Base-by-base conservation (phyloP, 2,113 vertebrate genomes). In the Penelope pileata region DNA sequence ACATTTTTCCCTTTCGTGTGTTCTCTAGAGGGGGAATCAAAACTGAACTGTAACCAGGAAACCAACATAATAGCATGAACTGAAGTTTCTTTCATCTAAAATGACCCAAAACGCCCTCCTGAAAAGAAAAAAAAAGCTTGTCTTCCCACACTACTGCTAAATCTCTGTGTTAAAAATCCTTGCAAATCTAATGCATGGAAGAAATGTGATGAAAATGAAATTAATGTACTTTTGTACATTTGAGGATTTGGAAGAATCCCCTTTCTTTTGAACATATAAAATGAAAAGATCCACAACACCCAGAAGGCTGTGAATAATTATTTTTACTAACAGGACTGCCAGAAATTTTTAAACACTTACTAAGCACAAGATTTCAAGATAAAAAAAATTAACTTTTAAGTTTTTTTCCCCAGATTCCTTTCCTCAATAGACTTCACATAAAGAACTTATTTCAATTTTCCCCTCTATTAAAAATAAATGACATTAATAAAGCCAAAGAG, bases 181-280 rank as follows among this genome's bases (percentile, higher is more conserved):
- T 96, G 94, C 91, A 96, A 95, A 95, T 93, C 87, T 93, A 91
- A 95, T 81, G 91, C 90, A 93, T 87, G 51, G 82, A 88, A 96
- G 79, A 88, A 95, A 93, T 96, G 64, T 88, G 79, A 94, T 86
- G 93, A 95, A 97, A 95, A 95, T 95, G 59, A 95, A 95, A 96
- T 96, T 94, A 96, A 95, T 88, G 78, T 96, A 95, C 85, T 95
- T 97, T 93, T 70, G 87, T 93, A 95, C 91, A 86, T 95, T 96
- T 93, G 94, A 97, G 95, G 90, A 95, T 96, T 95, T 93, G 59
- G 90, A 97, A 95, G 87, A 96, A 96, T 93, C 91, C 68, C 90
- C 68, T 97, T 94, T 95, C 96, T 97, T 97, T 97, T 97, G 96
- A 96, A 97, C 96, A 97, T 97, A 97, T 93, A 93, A 95, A 96